phyloP scores from a whole-genome alignment of 1,140 invertebrate genomes.

The Sycobia sp. region DNA sequence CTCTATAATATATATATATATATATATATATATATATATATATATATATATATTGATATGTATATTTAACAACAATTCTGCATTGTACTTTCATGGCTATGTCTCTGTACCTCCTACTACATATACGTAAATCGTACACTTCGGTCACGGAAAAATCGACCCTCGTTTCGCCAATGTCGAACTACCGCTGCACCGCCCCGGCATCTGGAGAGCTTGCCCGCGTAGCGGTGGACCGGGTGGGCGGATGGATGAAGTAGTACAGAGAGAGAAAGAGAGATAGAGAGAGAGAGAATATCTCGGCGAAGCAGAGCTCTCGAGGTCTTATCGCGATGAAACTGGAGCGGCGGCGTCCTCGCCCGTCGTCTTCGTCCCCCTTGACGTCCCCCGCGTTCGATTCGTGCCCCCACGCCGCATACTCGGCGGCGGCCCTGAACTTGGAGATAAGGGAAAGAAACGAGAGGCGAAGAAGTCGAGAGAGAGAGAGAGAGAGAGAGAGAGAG shows the following conservation, averaged over 20 bases:
- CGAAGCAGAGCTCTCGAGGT: neutral
- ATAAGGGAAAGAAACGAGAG: constrained; percentile 14
- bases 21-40: too few relatives aligned
- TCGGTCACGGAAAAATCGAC: too few relatives aligned
- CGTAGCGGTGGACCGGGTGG: neutral
- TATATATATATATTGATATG: too few relatives aligned
- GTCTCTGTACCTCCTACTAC: too few relatives aligned
- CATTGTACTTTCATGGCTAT: too few relatives aligned
- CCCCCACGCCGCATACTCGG: neutral
- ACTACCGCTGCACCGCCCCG: too few relatives aligned
- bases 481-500: constrained; percentile 3
- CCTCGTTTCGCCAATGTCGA: too few relatives aligned
- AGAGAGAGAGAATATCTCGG: constrained; percentile 5
- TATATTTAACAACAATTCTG: too few relatives aligned
- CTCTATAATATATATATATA: too few relatives aligned
- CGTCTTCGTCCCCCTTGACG: neutral
- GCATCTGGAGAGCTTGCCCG: neutral
- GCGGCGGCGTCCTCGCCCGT: neutral
- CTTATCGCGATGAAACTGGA: constrained; percentile 33
- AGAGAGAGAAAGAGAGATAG: neutral
- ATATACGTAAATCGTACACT: too few relatives aligned
- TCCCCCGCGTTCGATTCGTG: neutral
- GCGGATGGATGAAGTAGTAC: neutral
- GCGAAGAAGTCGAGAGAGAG: too few relatives aligned
- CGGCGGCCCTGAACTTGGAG: constrained; percentile 8